A percentile compares a stretch with the other conserved stretches of the same genome.
phyloP scores from a whole-genome alignment of 2,797 vertebrate genomes.

The Chaenodraco wilsoni region DNA sequence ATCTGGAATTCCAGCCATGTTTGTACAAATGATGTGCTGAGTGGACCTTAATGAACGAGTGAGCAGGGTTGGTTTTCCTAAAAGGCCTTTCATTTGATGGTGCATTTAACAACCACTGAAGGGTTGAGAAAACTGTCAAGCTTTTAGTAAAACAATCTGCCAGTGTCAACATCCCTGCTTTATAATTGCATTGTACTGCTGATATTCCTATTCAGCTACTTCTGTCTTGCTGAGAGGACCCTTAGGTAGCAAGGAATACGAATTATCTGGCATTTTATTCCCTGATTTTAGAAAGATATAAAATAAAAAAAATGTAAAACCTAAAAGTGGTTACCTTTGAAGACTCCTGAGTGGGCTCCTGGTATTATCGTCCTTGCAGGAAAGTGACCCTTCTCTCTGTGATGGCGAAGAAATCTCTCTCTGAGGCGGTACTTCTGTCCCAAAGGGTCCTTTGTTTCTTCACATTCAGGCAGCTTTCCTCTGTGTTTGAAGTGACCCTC shows the following conservation, averaged over 20 bases:
- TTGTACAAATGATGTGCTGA: background rate
- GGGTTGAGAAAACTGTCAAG: background rate
- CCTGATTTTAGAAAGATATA: background rate
- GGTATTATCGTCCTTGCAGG: constrained; percentile 64
- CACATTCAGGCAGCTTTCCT: constrained; percentile 79
- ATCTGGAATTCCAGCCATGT: background rate
- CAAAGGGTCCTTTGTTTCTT: constrained; percentile 71
- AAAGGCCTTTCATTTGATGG: constrained; percentile 20
- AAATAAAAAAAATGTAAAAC: background rate
- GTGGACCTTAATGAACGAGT: constrained; percentile 1
- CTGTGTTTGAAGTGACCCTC: constrained; percentile 89
- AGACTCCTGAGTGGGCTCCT: constrained; percentile 78
- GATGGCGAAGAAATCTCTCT: constrained; percentile 89
- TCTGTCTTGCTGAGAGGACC: constrained; percentile 5
- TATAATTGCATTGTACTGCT: constrained; percentile 11
- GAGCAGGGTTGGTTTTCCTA: background rate
- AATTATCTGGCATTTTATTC: too few relatives aligned
- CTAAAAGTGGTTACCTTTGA: constrained; percentile 57
- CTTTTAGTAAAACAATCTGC: constrained; percentile 8
- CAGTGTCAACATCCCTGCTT: constrained; percentile 14
- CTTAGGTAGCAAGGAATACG: background rate
- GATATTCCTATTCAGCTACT: background rate
- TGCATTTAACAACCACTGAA: constrained; percentile 20
- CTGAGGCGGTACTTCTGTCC: constrained; percentile 89
- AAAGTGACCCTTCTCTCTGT: constrained; percentile 81